Percentiles rank a stretch among this genome's conserved stretches.
Evolutionary conservation across 2,113 vertebrate species (phyloP).

Genomic region (Pedionomus torquatus): DNA sequence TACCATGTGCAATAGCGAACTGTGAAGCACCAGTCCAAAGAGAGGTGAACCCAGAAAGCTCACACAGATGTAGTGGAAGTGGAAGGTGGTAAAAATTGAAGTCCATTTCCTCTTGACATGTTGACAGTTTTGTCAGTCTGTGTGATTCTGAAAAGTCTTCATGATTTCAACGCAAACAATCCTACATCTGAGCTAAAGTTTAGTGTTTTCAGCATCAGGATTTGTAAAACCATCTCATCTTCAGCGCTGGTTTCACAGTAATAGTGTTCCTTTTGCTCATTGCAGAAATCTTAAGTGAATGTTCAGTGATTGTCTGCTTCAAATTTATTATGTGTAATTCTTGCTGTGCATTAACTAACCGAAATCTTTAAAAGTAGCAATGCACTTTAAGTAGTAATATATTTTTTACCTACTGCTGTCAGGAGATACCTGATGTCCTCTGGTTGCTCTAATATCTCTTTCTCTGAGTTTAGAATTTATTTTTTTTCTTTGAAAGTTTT

Average conservation of each 20-base stretch:
- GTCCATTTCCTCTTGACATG: not conserved
- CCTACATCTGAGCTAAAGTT: not conserved
- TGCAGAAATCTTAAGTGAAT: not conserved
- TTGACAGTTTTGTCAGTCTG: not conserved
- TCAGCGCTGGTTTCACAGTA: not conserved
- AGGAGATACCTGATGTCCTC: not conserved
- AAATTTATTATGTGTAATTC: not conserved
- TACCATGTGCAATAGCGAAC: not conserved
- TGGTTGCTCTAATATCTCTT: not conserved
- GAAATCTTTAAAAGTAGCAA: not conserved
- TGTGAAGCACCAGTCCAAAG: not conserved
- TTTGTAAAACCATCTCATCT: not conserved
- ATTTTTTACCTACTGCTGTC: not conserved
- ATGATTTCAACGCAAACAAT: not conserved
- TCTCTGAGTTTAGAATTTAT: not conserved
- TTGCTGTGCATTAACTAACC: not conserved
- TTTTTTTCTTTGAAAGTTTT: too few relatives aligned
- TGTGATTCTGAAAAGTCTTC: not conserved
- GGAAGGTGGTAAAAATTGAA: not conserved
- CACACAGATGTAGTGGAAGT: not conserved
- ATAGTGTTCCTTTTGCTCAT: rapidly evolving
- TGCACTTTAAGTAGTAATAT: not conserved
- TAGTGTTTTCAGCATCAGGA: not conserved
- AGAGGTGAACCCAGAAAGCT: not conserved
- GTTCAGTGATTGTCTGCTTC: not conserved